Percentiles rank a stretch among this genome's conserved stretches.
Evolutionary conservation across 1,140 invertebrate species (phyloP).

Genomic region (Anastrepha obliqua): DNA sequence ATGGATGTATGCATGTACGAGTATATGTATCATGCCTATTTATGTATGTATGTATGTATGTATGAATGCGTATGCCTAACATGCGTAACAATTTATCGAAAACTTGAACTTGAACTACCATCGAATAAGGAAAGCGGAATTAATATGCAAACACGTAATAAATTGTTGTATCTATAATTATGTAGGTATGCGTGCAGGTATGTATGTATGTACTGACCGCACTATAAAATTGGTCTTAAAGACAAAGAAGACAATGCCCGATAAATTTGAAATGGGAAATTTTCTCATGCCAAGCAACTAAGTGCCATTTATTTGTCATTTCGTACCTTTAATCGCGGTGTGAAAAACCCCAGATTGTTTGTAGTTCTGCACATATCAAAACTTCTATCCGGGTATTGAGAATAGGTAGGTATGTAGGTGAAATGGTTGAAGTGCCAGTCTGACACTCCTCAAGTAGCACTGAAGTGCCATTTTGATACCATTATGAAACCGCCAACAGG

Average conservation of each 20-base stretch:
- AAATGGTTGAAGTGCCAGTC: too few relatives aligned
- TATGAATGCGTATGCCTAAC: background rate
- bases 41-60: background rate
- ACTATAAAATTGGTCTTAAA: background rate
- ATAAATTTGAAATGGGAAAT: too few relatives aligned
- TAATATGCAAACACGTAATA: constrained; percentile 23
- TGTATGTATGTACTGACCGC: background rate
- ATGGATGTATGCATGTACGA: background rate
- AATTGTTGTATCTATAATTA: background rate
- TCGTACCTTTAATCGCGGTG: too few relatives aligned
- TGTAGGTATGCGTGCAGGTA: background rate
- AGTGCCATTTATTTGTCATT: too few relatives aligned
- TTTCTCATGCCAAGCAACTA: too few relatives aligned
- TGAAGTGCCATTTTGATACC: too few relatives aligned
- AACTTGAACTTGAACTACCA: constrained; percentile 40
- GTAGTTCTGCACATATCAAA: too few relatives aligned
- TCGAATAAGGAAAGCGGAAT: constrained; percentile 1
- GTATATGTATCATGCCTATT: background rate
- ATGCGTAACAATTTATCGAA: constrained; percentile 40
- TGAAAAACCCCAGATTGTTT: too few relatives aligned
- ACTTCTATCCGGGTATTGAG: too few relatives aligned
- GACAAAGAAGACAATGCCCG: background rate
- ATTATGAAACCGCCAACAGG: too few relatives aligned
- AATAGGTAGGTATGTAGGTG: too few relatives aligned
- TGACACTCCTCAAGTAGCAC: too few relatives aligned